Base-by-base conservation (phyloP, 2,888 invertebrate species). In the Macaria notata region DNA sequence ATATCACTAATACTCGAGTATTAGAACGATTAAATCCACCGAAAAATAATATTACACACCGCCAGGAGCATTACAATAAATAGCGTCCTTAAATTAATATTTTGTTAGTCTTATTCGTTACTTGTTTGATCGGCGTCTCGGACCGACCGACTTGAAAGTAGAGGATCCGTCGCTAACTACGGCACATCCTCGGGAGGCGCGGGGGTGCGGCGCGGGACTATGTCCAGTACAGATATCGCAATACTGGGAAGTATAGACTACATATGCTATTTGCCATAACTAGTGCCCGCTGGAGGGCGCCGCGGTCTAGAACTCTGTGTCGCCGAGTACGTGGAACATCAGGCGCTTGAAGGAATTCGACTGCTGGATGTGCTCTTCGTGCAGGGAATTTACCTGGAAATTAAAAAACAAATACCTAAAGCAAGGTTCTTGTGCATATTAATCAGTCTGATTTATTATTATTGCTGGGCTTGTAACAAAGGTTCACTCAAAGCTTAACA, bases 281-380 rank as follows among this genome's bases (percentile, higher is more conserved):
- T 60, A 61, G 67, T 64, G 64, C 68, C 66, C 67, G 60, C 63
- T 62, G 55, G 67, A 64, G 65, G 69, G 68, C 65, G 64, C 47
- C 39, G 56, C 54, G 53, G 58, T 56, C 69, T 93, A 93, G 73
- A 93, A 93, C 68, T 94, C 94, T 62, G 94, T 94, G 88, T 96
- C 95, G 70, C 96, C 96, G 82, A 97, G 93, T 70, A 98, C 97
- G 92, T 96, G 95, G 93, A 95, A 95, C 97, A 97, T 97, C 82
- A 98, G 94, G 83, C 97, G 95, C 86, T 96, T 97, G 93, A 98
- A 98, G 68, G 96, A 96, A 86, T 96, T 95, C 87, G 97, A 97
- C 87, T 98, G 98, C 78, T 97, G 97, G 81, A 98, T 97, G 76
- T 94, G 93, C 80, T 97, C 97, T 77, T 95, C 94, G 70, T 94